Conservation (phyloP, 92 coral and sea anemone species). For the Actinernus sp. region DNA sequence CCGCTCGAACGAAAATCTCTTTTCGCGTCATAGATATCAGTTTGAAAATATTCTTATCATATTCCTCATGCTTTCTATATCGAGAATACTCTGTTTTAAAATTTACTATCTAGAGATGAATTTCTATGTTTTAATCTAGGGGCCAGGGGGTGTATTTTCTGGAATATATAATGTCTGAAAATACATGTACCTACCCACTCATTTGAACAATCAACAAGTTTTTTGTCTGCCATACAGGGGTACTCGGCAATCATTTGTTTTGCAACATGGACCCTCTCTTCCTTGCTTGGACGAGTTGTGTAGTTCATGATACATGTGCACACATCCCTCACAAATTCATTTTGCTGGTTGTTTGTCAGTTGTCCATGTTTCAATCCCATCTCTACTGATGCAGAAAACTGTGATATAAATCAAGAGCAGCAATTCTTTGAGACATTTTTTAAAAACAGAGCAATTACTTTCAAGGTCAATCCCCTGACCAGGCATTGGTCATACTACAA, state of each 20-base stretch:
- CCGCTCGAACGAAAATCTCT: too few relatives aligned
- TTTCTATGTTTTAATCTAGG: too few relatives aligned
- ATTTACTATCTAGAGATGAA: too few relatives aligned
- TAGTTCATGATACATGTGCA: conserved; percentile 9
- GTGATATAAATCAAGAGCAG: not conserved
- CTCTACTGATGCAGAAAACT: conserved; percentile 34
- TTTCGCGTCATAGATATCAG: too few relatives aligned
- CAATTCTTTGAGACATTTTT: not conserved
- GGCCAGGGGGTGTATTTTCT: not conserved
- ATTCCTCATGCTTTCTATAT: too few relatives aligned
- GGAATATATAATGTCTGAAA: not conserved
- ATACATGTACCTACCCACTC: conserved; percentile 17
- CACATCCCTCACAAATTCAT: conserved; percentile 26
- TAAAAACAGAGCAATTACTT: too few relatives aligned
- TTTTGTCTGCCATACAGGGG: conserved; percentile 26
- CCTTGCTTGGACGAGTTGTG: conserved; percentile 15
- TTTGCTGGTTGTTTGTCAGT: conserved; percentile 7
- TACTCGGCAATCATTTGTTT: conserved; percentile 20
- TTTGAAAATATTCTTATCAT: too few relatives aligned
- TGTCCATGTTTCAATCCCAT: conserved; percentile 3
- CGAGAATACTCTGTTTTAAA: too few relatives aligned
- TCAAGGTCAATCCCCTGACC: not conserved
- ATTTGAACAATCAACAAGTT: conserved; percentile 14
- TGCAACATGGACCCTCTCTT: conserved; percentile 21
- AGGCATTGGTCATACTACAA: conserved; percentile 1